A percentile compares a stretch with the other conserved stretches of the same genome.
Conservation (phyloP, 2,113 vertebrate genomes). For the Aegotheles bennettii region DNA sequence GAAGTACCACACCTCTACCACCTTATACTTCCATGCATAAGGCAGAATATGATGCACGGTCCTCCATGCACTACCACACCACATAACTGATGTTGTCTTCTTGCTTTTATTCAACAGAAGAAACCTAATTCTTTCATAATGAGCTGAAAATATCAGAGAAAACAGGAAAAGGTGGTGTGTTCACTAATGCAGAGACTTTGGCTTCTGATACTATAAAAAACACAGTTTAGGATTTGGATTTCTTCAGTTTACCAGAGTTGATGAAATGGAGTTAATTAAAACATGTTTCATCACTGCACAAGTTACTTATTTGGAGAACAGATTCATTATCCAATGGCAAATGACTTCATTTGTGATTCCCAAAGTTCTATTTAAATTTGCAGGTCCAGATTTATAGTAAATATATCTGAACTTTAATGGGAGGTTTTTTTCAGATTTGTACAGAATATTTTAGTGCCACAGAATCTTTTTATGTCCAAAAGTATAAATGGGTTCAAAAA, state of each 20-base stretch:
- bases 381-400: not conserved
- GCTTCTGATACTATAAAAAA: not conserved
- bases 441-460: not conserved
- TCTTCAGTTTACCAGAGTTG: not conserved
- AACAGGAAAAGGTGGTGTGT: not conserved
- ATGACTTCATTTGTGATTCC: not conserved
- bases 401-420: not conserved
- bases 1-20: too few relatives aligned
- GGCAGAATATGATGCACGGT: not conserved
- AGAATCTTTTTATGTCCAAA: not conserved
- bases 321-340: not conserved
- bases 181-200: not conserved
- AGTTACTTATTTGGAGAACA: not conserved
- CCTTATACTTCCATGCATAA: rapidly evolving
- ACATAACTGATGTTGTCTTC: not conserved
- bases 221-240: not conserved
- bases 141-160: not conserved
- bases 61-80: not conserved
- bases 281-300: not conserved
- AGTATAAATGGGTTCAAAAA: not conserved
- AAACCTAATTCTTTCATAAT: not conserved
- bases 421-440: not conserved
- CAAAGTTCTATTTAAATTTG: not conserved
- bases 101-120: not conserved
- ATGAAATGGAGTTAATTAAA: not conserved